Evolutionary conservation across 2,888 invertebrate genomes (phyloP).

Genomic region (Trachelus stipa): DNA sequence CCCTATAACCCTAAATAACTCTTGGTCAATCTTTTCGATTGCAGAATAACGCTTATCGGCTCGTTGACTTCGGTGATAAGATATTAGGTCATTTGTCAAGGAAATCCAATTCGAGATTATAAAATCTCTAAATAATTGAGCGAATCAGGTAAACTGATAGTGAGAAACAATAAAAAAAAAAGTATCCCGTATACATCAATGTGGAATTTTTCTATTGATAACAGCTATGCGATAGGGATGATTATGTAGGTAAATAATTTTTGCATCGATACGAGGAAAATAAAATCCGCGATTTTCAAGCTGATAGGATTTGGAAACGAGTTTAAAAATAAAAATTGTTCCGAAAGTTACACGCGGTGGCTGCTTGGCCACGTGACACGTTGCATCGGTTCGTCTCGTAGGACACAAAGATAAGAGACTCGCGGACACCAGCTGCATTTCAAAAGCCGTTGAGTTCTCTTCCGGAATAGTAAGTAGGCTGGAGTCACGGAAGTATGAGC

Average conservation of each 20-base stretch:
- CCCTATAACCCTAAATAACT: neutral
- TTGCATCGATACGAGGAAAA: too few species aligned
- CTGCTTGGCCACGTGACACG: neutral
- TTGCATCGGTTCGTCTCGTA: neutral
- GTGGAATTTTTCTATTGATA: too few species aligned
- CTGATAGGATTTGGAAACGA: neutral
- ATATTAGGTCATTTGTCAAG: neutral
- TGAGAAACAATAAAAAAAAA: too few species aligned
- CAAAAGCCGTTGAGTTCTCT: conserved; percentile 15
- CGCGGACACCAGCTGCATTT: conserved; percentile 24
- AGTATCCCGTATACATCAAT: too few species aligned
- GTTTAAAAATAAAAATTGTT: neutral
- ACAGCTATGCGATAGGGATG: too few species aligned
- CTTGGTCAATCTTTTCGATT: neutral
- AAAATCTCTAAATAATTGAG: too few species aligned
- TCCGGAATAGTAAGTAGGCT: conserved; percentile 21
- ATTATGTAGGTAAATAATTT: too few species aligned
- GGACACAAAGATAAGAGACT: neutral
- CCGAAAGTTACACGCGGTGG: neutral
- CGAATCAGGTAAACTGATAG: too few species aligned
- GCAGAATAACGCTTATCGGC: neutral
- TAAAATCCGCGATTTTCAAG: too few species aligned
- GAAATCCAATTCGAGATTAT: neutral
- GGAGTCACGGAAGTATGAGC: conserved; percentile 5
- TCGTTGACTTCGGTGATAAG: neutral